Evolutionary conservation across 2,888 invertebrate genomes (phyloP).

Genomic region (Caenorhabditis sp.): DNA sequence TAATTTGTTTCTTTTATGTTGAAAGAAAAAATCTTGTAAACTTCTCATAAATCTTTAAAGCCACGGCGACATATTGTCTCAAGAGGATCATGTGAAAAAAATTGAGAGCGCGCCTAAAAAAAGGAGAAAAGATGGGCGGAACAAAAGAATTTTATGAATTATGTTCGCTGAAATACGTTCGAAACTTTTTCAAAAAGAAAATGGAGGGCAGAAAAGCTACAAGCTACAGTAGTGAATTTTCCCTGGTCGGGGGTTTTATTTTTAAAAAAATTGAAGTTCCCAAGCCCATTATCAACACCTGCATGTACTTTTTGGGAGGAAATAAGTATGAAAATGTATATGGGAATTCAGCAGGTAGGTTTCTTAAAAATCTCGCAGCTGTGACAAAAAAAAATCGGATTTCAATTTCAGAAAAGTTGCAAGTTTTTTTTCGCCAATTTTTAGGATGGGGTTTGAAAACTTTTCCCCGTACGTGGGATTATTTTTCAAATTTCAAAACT

Average conservation of each 20-base stretch:
- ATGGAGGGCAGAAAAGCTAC: too few relatives aligned
- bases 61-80: slow-evolving; percentile 1
- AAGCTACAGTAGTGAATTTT: background rate
- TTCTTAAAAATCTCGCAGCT: too few relatives aligned
- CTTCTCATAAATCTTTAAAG: background rate
- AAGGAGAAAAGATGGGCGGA: background rate
- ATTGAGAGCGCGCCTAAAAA: background rate
- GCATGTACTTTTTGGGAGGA: background rate
- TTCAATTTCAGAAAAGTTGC: too few relatives aligned
- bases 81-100: slow-evolving; percentile 4
- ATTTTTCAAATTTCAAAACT: too few relatives aligned
- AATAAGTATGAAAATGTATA: background rate
- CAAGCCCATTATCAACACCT: slow-evolving; percentile 1
- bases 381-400: too few relatives aligned
- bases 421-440: too few relatives aligned
- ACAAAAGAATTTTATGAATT: slow-evolving; percentile 6
- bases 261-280: background rate
- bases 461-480: too few relatives aligned
- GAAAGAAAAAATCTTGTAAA: background rate
- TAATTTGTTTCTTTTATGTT: background rate
- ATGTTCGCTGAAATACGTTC: background rate
- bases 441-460: too few relatives aligned
- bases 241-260: too few relatives aligned
- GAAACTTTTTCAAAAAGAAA: background rate
- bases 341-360: too few relatives aligned